Evolutionary conservation across 2,797 vertebrate genomes (phyloP), one percentile per base, ranked within the genome.

Genomic region (Strix occidentalis): DNA sequence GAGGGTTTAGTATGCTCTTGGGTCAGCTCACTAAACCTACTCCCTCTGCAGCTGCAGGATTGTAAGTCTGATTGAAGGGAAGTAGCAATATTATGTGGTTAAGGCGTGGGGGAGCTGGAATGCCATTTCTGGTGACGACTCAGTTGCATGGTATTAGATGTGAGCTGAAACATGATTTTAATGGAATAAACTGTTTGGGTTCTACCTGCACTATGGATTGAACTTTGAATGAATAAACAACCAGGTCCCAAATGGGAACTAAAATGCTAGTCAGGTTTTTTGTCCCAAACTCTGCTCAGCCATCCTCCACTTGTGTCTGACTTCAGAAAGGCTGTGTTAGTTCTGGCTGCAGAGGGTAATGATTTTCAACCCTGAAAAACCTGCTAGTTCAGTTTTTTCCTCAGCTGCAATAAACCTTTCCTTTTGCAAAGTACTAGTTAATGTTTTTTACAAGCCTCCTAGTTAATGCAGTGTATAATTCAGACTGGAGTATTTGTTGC

Each of bases 291-390:
- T 58, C 10, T 74, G 24, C 25, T 82, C 43, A 43, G 28, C n/a
- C 2, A 3, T 88, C 23, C 8, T 91, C 5, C 17, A 9, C 53
- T 80, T 84, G 13, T 19, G 12, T 50, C 16, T 75, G 69, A 75
- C 25, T 77, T 88, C n/a, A 64, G 25, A n/a, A 91, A 57, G 53
- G 11, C 20, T 70, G 4, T 72, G 28, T 37, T 74, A 50, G 9
- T 87, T 91, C 31, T 86, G 48, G 4, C 57, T 71, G n/a, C 20
- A 43, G 53, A 77, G 5, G 29, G 71, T 88, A 68, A 80, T 85
- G 71, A 68, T 95, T 93, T 86, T 90, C 45, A 83, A 14, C 82
- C 51, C 45, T 87, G 82, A 91, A 84, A 90, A 91, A 53, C 76
- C n/a, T 81, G 57, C 45, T 91, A 71, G 65, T 71, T 94, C 2